Evolutionary conservation across 2,797 vertebrate species (phyloP).

Genomic region (Hydrophis major): DNA sequence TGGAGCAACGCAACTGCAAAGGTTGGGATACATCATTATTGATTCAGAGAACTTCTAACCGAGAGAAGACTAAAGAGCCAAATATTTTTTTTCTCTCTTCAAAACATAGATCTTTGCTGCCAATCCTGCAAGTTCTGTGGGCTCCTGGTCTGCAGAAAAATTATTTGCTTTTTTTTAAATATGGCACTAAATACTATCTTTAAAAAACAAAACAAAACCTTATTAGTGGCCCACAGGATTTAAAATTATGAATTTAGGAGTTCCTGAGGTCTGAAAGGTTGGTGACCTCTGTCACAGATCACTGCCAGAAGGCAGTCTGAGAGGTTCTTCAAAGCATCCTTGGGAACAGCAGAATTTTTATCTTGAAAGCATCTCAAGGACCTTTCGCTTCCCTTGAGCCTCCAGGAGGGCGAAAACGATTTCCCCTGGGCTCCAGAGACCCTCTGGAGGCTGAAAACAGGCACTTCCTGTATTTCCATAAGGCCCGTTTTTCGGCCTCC

Average conservation of each 20-base stretch:
- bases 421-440: too few species aligned
- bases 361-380: background rate
- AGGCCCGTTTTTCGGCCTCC: too few species aligned
- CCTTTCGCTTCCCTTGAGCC: background rate
- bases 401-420: too few species aligned
- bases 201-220: too few species aligned
- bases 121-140: background rate
- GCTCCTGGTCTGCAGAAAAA: background rate
- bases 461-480: too few species aligned
- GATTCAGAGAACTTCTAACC: background rate
- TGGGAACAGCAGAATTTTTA: background rate
- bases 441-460: too few species aligned
- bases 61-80: background rate
- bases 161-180: too few species aligned
- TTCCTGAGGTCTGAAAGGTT: too few species aligned
- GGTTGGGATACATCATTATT: background rate
- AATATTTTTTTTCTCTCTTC: background rate
- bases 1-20: background rate
- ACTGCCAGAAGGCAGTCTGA: background rate
- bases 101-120: background rate
- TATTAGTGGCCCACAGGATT: too few species aligned
- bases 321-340: background rate
- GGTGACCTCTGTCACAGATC: background rate
- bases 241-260: too few species aligned
- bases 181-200: too few species aligned